Evolutionary conservation across 2,113 vertebrate species (phyloP), one percentile per base, ranked within the genome.

Genomic region (Oncorhynchus nerka): DNA sequence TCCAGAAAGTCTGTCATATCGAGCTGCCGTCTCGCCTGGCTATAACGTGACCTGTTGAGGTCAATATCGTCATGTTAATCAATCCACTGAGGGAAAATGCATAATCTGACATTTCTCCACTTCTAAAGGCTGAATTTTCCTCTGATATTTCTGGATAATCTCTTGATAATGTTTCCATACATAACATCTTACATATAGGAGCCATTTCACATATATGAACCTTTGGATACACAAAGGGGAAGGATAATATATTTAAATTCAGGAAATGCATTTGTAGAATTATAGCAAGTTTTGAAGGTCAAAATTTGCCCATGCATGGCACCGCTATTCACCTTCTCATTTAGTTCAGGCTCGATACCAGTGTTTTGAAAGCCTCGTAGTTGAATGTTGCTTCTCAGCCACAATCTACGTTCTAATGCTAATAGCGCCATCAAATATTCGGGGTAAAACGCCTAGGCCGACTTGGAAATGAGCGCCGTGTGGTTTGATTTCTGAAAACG

Each of bases 401-500:
- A 55, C 51, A 55, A 16, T 55, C 16, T 19, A 5, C 51, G 3
- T 55, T 19, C 51, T 45, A 45, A 45, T 11, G 39, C 39, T 45
- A 9, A 45, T 45, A 45, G 39, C 39, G 11, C 39, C 39, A 45
- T 45, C 8, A 45, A 9, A 45, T 45, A 45, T 11, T 45, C 8
- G 0, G 9, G 39, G 39, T 45, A 45, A 45, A 11, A 45, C 39
- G 39, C 39, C 9, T 45, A 11, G 9, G 9, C 39, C 39, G 3
- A 45, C 55, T 84, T 65, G 86, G 78, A 82, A 75, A 83, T 81
- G 73, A 81, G 81, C 77, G 75, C 28, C 70, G 78, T 74, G 73
- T 65, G 62, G 74, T 65, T 89, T 86, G 76, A 84, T 86, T 89
- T 83, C 45, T 85, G 12, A 85, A 87, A 88, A 84, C 79, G 77